These are phyloP conservation scores for Melipona beecheii DNA, from an alignment of 2,888 invertebrate genomes.

Conservation along the genomic window DNA sequence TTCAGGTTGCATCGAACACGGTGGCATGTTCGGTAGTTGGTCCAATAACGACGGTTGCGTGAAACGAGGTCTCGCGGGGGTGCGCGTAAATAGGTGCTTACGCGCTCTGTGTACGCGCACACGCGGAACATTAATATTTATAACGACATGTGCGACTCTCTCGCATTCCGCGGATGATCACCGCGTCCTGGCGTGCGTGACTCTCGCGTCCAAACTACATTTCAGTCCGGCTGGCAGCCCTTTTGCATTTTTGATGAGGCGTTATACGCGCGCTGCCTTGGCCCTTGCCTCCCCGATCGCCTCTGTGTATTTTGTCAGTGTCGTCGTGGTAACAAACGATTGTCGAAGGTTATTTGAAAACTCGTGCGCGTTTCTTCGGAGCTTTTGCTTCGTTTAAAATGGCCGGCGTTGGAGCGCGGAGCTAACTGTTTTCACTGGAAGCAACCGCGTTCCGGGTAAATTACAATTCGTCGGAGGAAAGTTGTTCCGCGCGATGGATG, in stretches of 20 bases:
- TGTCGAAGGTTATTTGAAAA: not conserved
- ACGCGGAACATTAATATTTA: conserved; percentile 64
- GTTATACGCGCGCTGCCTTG: conserved; percentile 29
- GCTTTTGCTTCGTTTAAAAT: conserved; percentile 42
- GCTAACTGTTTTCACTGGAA: conserved; percentile 64
- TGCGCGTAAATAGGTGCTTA: not conserved
- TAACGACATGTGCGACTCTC: conserved; percentile 58
- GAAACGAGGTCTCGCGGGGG: conserved; percentile 1
- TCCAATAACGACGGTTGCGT: conserved; percentile 22
- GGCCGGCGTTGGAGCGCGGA: conserved; percentile 7
- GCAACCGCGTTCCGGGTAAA: conserved; percentile 61
- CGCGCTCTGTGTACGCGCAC: not conserved
- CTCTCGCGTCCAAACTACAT: conserved; percentile 55
- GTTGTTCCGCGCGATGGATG: conserved; percentile 69
- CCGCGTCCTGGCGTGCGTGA: conserved; percentile 54
- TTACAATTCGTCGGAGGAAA: conserved; percentile 72
- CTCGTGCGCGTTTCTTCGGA: not conserved
- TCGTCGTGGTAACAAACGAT: conserved; percentile 16
- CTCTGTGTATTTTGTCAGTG: not conserved
- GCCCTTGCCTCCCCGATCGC: not conserved
- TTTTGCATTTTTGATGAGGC: conserved; percentile 66
- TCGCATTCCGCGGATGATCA: conserved; percentile 62
- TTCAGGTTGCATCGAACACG: conserved; percentile 15
- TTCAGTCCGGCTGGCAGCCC: conserved; percentile 42
- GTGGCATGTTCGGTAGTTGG: not conserved